Percentiles rank a stretch among this genome's conserved stretches.
Evolutionary conservation across 2,797 vertebrate species (phyloP).

Genomic region (Crypturellus tataupa): DNA sequence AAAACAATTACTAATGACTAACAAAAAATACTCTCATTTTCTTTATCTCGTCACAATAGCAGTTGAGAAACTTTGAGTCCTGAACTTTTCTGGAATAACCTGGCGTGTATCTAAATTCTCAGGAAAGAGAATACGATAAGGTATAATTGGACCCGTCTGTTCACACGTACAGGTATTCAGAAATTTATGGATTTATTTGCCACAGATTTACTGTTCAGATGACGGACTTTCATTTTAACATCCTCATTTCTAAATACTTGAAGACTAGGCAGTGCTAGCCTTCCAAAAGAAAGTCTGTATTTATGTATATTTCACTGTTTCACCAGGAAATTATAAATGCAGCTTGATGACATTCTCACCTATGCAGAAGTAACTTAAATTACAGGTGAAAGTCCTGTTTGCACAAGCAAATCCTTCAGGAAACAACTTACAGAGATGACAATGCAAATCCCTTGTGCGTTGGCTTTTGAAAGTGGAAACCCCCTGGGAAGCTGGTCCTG

Average conservation of each 20-base stretch:
- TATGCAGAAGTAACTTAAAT: background rate
- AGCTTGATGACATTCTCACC: background rate
- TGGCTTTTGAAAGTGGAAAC: background rate
- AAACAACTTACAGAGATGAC: background rate
- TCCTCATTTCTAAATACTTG: background rate
- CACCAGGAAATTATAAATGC: background rate
- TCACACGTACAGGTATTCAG: background rate
- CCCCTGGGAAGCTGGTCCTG: background rate
- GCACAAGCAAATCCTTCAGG: slow-evolving; percentile 9
- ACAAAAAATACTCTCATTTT: slow-evolving; percentile 23
- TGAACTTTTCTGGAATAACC: slow-evolving; percentile 1
- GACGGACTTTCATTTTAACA: background rate
- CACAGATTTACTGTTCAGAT: background rate
- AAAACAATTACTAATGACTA: slow-evolving; percentile 37
- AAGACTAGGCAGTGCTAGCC: background rate
- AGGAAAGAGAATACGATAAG: background rate
- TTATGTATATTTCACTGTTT: background rate
- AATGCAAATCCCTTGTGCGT: background rate
- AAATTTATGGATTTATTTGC: background rate
- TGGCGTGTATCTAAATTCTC: background rate
- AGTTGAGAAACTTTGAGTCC: background rate
- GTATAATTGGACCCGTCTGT: rapidly evolving
- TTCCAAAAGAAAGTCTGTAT: background rate
- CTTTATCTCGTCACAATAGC: slow-evolving; percentile 19
- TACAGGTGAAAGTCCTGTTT: slow-evolving; percentile 28